These are phyloP conservation scores for Gymnogyps californianus DNA, from an alignment of 2,113 vertebrate species.

Conservation along the genomic window DNA sequence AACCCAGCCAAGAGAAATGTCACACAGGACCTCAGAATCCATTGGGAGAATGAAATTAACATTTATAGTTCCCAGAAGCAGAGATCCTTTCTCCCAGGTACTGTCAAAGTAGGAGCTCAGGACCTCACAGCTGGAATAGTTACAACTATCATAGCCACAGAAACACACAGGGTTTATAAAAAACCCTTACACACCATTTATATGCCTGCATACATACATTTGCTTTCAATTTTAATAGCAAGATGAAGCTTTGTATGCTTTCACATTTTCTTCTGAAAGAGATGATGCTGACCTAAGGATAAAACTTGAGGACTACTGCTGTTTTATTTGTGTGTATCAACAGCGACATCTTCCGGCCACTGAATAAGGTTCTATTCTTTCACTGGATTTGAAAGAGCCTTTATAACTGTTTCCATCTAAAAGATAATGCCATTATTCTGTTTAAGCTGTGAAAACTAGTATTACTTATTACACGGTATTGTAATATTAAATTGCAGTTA, in stretches of 20 bases:
- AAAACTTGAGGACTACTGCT: neutral
- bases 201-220: neutral
- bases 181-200: neutral
- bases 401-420: neutral
- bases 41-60: neutral
- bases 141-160: neutral
- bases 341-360: conserved; percentile 18
- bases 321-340: neutral
- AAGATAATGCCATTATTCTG: neutral
- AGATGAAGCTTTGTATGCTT: neutral
- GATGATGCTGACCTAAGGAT: neutral
- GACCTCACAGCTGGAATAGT: neutral
- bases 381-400: neutral
- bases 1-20: neutral
- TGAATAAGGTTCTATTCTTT: neutral
- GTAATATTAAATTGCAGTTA: neutral
- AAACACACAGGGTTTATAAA: neutral
- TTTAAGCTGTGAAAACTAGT: neutral
- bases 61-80: neutral
- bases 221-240: neutral
- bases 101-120: neutral
- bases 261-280: neutral
- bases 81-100: neutral
- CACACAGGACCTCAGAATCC: neutral
- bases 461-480: neutral